phyloP scores from a whole-genome alignment of 2,797 vertebrate species.

The Tragelaphus eurycerus region DNA sequence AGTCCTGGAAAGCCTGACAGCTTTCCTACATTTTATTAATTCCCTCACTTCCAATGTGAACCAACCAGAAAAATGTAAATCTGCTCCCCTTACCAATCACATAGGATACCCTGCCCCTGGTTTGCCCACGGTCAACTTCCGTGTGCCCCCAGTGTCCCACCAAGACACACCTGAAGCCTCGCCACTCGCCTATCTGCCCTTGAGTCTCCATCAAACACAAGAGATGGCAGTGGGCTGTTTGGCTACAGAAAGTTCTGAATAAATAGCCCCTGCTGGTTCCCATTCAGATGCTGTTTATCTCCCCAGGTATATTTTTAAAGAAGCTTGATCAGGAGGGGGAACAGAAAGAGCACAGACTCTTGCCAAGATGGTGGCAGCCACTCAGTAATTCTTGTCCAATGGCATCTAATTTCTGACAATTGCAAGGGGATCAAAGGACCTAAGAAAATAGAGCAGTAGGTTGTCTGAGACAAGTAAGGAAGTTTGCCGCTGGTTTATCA shows the following conservation, averaged over 20 bases:
- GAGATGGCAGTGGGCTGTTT: rapidly evolving
- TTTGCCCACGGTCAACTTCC: background rate
- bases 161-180: background rate
- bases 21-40: background rate
- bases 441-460: background rate
- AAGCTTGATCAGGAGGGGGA: background rate
- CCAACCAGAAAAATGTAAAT: background rate
- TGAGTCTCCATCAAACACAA: background rate
- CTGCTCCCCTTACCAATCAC: background rate
- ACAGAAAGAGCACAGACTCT: background rate
- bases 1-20: background rate
- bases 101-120: rapidly evolving
- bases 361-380: background rate
- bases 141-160: rapidly evolving
- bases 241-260: background rate
- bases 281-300: background rate
- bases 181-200: too few species aligned
- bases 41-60: background rate
- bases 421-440: background rate
- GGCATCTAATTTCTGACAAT: background rate
- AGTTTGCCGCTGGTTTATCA: background rate
- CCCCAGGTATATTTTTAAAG: background rate
- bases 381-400: too few species aligned
- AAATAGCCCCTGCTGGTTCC: background rate
- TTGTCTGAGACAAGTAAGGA: background rate